Base-by-base conservation (phyloP, 2,888 invertebrate species). In the Neoitamus cyanurus region DNA sequence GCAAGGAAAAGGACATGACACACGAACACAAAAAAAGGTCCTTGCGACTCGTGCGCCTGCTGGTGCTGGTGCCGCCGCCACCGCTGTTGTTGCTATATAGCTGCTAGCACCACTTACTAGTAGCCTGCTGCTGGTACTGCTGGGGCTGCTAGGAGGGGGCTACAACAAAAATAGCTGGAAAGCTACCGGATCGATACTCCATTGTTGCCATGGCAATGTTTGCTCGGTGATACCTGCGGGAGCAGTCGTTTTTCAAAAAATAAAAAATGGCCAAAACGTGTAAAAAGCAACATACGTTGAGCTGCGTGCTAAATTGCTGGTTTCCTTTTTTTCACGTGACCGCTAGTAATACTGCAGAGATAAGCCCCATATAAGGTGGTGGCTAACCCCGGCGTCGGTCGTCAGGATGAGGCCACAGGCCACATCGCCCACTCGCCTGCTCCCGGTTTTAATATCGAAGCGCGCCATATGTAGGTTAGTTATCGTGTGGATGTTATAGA, bases 401-500 rank as follows among this genome's bases (percentile, higher is more conserved):
- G n/a, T 42, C 42, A n/a, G 42, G 42, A 48, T 20, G 20, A 7
- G 20, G 20, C n/a, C 20, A 6, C 5, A 5, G 11, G 9, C 9
- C n/a, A 25, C 31, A 6, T 28, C 70, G 13, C 15, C 70, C 70
- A 30, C 30, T 13, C 13, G 5, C 58, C 58, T 9, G 9, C 25
- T 58, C 20, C 58, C 3, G 20, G 1, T 58, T 58, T 34, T 70
- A 70, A 70, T 70, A 70, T 70, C 70, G 34, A 34, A 58, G 9
- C 30, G 70, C 70, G 15, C 70, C 70, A 70, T 70, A 70, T 70
- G 70, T 70, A 70, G 70, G 70, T 70, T 70, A 70, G 31, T 70
- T 70, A 70, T 70, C 70, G 30, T 31, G 25, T 30, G 70, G 34
- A 70, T 34, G 70, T 7, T 70, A 30, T n/a, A n/a, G 31, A 70